Evolutionary conservation across 2,888 invertebrate genomes (phyloP).

Genomic region (Thymelicus sylvestris): DNA sequence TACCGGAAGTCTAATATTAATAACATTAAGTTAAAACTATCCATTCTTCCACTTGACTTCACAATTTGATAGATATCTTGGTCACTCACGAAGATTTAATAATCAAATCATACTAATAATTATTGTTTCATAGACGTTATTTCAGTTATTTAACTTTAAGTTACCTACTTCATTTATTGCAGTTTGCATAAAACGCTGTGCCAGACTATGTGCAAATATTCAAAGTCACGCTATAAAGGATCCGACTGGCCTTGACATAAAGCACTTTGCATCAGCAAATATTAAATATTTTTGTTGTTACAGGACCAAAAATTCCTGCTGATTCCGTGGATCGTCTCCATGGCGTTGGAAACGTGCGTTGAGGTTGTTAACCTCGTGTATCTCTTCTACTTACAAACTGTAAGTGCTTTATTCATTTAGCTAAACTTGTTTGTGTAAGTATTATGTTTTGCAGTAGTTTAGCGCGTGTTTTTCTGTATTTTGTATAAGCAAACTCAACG

Average conservation of each 20-base stretch:
- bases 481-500: neutral
- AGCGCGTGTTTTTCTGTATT: neutral
- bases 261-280: neutral
- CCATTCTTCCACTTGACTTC: too few relatives aligned
- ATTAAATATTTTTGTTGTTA: slow-evolving; percentile 53
- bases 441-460: neutral
- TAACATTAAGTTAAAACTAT: too few relatives aligned
- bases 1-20: too few relatives aligned
- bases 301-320: slow-evolving; percentile 89
- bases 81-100: too few relatives aligned
- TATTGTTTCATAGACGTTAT: too few relatives aligned
- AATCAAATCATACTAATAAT: too few relatives aligned
- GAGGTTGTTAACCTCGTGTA: slow-evolving; percentile 88
- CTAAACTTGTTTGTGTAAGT: neutral
- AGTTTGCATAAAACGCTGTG: too few relatives aligned
- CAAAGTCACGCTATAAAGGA: too few relatives aligned
- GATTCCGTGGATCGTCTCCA: slow-evolving; percentile 90
- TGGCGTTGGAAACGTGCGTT: slow-evolving; percentile 87
- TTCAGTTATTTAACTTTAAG: too few relatives aligned
- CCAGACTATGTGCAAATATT: too few relatives aligned
- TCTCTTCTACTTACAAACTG: slow-evolving; percentile 86
- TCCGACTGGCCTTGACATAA: neutral
- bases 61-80: too few relatives aligned
- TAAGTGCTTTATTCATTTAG: slow-evolving; percentile 65
- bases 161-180: too few relatives aligned